phyloP scores from a whole-genome alignment of 1,140 invertebrate species.

The Cotesia typhae region DNA sequence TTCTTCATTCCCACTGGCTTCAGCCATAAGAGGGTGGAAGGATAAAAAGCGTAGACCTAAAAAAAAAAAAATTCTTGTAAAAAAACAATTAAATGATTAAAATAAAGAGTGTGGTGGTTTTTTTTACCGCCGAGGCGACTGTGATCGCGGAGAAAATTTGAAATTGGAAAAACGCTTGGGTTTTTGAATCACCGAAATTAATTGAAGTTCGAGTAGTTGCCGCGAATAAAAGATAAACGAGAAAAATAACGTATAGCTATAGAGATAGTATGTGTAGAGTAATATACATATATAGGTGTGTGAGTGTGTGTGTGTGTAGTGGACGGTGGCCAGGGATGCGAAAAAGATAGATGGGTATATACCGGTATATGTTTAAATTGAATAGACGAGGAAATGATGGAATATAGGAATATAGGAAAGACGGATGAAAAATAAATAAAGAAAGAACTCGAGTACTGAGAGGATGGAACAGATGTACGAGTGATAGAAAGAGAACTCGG shows the following conservation, averaged over 20 bases:
- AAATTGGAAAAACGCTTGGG: constrained; percentile 52
- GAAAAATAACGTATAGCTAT: constrained; percentile 26
- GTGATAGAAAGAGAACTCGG: constrained; percentile 41
- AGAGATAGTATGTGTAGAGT: background rate
- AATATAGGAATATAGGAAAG: constrained; percentile 39
- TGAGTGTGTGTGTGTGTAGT: no score
- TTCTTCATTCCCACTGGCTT: background rate
- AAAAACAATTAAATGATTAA: background rate
- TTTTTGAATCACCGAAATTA: constrained; percentile 48
- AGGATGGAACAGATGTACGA: constrained; percentile 4
- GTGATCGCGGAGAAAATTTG: constrained; percentile 51
- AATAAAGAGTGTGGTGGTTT: background rate
- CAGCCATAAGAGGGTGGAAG: constrained; percentile 2
- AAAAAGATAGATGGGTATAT: constrained; percentile 11
- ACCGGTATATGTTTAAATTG: background rate
- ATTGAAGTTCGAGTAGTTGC: constrained; percentile 56
- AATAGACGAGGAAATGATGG: constrained; percentile 41
- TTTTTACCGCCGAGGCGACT: constrained; percentile 42
- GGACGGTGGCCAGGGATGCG: background rate
- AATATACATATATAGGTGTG: background rate
- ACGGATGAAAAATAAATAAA: constrained; percentile 14
- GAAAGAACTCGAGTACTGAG: constrained; percentile 11
- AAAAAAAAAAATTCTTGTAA: constrained; percentile 4
- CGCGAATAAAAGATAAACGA: constrained; percentile 40
- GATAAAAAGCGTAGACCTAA: constrained; percentile 1